Base-by-base conservation (phyloP, 2,113 vertebrate species). In the Chloropsis hardwickii region DNA sequence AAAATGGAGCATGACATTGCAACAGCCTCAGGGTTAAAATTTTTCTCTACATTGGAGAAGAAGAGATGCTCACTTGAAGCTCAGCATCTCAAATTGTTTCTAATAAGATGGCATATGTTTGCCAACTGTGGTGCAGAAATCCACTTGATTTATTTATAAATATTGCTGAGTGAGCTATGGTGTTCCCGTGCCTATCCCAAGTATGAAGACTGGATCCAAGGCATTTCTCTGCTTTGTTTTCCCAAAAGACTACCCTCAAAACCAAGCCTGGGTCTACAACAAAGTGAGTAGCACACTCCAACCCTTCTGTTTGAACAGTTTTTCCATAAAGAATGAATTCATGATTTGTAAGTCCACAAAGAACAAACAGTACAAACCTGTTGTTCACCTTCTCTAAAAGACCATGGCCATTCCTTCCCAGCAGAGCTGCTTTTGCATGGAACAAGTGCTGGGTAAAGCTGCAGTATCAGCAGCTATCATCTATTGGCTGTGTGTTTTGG, bases 101-200 rank as follows among this genome's bases (percentile, higher is more conserved):
- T 64, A 70, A n/a, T 48, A 39, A 58, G 16, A 70, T 35, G 11
- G 39, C 14, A 62, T 21, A 67, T 12, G 9, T 56, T 35, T 78
- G 29, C 24, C 47, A 58, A 1, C 37, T 37, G 12, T 54, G 60
- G 35, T 29, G 74, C 56, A 76, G 31, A 84, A 94, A 81, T 84
- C 23, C 24, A 29, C 12, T 81, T 31, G 21, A 39, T 1, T 11
- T 20, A 66, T n/a, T 39, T 35, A 67, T 7, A 58, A 73, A 70
- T 14, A 23, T 35, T 73, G 16, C 50, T 73, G 16, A 67, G 39
- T 62, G 25, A 94, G 27, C 33, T 71, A 29, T 51, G 14, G 11
- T 81, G 35, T 79, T 79, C 74, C 33, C 0, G 0, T 23, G 28
- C 31, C 35, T 22, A 76, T 12, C 20, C 10, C 19, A 72, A 28